Evolutionary conservation across 2,888 invertebrate genomes (phyloP), one percentile per base, ranked within the genome.

Genomic region (Stratiomys singularior): DNA sequence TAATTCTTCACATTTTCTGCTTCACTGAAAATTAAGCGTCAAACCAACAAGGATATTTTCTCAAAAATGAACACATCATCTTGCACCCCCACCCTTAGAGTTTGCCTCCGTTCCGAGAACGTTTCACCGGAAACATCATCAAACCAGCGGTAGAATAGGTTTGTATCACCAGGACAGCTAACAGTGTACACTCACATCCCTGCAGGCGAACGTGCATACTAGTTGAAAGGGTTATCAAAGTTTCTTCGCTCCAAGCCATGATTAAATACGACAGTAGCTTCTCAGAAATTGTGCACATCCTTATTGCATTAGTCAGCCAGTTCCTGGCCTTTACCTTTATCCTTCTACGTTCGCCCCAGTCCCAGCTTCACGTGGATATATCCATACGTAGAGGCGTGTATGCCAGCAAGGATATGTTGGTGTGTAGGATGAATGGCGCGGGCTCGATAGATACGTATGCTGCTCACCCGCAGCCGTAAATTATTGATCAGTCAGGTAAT

Each of bases 401-500:
- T 66, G 9, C 28, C 7, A 37, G 37, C 9, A 37, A 37, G 37
- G 37, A 37, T 37, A 37, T 30, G n/a, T n/a, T n/a, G n/a, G n/a
- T n/a, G 52, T 47, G 52, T 18, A 37, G 37, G 9, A 37, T 37
- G 9, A 9, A 37, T 37, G 3, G 37, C 37, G 9, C 28, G n/a
- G n/a, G n/a, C 25, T 13, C 25, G 60, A 60, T 37, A 37, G 37
- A 52, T 18, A 67, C 52, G 27, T 46, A 47, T 52, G 47, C 72
- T 56, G 58, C 18, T 21, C 30, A 15, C 58, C 74, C 21, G 76
- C 27, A 67, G 66, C 46, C 56, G 76, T 78, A 71, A 78, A 78
- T 78, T 78, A 78, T 78, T 78, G 78, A 78, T 78, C 76, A 76
- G 60, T 37, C 27, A 47, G 78, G 78, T 78, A 78, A 78, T 78